phyloP scores from a whole-genome alignment of 23 tunicate species.

The Ascidia mentula region DNA sequence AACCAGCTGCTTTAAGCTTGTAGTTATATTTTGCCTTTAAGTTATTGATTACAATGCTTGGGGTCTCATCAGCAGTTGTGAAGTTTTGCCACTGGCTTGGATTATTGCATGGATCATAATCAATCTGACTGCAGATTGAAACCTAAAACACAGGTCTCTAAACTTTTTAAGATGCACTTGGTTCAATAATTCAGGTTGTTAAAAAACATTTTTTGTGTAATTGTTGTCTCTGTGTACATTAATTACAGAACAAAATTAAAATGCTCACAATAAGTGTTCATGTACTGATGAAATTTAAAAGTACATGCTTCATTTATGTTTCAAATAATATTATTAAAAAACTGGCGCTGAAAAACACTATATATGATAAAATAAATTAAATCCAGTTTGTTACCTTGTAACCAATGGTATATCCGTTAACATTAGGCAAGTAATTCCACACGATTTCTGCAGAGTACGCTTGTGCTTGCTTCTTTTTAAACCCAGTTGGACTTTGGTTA shows the following conservation, averaged over 20 bases:
- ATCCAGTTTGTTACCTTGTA: too few relatives aligned
- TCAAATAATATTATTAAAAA: too few relatives aligned
- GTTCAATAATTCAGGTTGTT: background rate
- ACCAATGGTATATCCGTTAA: conserved; percentile 42
- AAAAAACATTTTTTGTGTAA: too few relatives aligned
- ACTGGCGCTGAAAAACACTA: too few relatives aligned
- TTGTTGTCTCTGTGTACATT: too few relatives aligned
- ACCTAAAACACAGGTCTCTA: conserved; percentile 19
- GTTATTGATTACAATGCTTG: conserved; percentile 18
- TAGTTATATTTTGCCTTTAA: conserved; percentile 32
- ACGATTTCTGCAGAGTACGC: conserved; percentile 45
- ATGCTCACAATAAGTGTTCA: too few relatives aligned
- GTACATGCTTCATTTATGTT: too few relatives aligned
- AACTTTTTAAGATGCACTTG: too few relatives aligned
- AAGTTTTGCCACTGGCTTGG: conserved; percentile 1
- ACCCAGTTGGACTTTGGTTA: conserved; percentile 13
- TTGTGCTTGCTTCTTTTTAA: background rate
- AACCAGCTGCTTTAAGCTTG: conserved; percentile 27
- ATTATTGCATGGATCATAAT: conserved; percentile 10
- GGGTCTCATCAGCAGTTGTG: conserved; percentile 17
- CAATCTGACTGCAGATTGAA: conserved; percentile 8
- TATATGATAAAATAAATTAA: too few relatives aligned
- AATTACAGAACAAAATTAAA: too few relatives aligned
- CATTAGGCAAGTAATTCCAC: conserved; percentile 28
- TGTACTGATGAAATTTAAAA: too few relatives aligned